Percentiles rank a stretch among this genome's conserved stretches.
phyloP scores from a whole-genome alignment of 2,113 vertebrate genomes.

The Perca flavescens region DNA sequence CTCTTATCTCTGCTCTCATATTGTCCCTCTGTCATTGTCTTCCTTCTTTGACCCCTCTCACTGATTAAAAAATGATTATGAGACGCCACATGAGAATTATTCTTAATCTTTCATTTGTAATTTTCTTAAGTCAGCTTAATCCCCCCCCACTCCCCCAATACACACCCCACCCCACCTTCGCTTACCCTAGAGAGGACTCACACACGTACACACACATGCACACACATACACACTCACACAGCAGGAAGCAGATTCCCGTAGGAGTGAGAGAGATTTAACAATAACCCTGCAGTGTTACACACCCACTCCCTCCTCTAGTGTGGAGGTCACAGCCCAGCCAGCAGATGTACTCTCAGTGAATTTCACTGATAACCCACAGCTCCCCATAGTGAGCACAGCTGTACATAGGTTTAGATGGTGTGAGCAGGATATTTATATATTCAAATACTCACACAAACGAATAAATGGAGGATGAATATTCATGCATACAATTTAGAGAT shows the following conservation, averaged over 20 bases:
- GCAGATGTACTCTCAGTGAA: conserved; percentile 82
- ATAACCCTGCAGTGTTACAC: conserved; percentile 82
- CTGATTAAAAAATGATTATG: conserved; percentile 86
- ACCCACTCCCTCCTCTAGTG: conserved; percentile 77
- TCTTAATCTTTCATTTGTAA: conserved; percentile 86
- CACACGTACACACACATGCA: conserved; percentile 50
- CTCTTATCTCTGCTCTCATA: conserved; percentile 76
- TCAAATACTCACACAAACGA: conserved; percentile 13
- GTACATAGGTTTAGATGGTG: conserved; percentile 56
- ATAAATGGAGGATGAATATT: not conserved
- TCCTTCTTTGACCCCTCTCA: conserved; percentile 76
- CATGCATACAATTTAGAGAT: not conserved
- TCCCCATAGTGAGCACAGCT: conserved; percentile 76
- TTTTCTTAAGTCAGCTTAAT: conserved; percentile 86
- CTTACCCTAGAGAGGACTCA: conserved; percentile 70
- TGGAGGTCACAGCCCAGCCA: conserved; percentile 82
- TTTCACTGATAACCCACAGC: conserved; percentile 79
- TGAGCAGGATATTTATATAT: conserved; percentile 39
- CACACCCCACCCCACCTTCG: conserved; percentile 72
- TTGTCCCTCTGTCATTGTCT: conserved; percentile 82
- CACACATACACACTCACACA: conserved; percentile 70
- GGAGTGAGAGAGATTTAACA: conserved; percentile 83
- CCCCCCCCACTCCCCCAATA: conserved; percentile 57
- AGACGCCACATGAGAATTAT: conserved; percentile 83
- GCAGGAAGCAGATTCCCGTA: conserved; percentile 81